phyloP scores from a whole-genome alignment of 2,797 vertebrate species.

The Microcaecilia unicolor region DNA sequence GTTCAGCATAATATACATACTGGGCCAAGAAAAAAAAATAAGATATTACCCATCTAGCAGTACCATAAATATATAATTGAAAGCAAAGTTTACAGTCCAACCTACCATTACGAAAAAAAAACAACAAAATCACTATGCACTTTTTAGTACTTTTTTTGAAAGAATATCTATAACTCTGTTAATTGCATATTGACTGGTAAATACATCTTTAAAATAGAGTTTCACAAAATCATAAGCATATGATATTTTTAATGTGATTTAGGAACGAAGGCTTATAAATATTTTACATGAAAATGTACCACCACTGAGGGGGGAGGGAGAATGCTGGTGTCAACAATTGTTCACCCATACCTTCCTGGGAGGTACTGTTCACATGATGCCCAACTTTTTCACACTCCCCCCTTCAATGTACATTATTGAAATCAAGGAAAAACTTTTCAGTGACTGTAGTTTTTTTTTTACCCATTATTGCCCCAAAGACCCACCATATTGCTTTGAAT shows the following conservation, averaged over 20 bases:
- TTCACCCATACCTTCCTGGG: constrained; percentile 28
- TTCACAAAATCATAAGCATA: constrained; percentile 50
- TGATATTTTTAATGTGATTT: constrained; percentile 29
- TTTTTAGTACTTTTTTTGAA: constrained; percentile 42
- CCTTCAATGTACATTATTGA: constrained; percentile 4
- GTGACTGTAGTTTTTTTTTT: constrained; percentile 29
- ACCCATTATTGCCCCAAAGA: constrained; percentile 42
- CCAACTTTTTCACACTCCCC: constrained; percentile 30
- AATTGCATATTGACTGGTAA: constrained; percentile 56
- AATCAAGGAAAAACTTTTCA: constrained; percentile 30
- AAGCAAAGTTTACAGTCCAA: constrained; percentile 60
- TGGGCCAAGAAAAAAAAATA: constrained; percentile 35
- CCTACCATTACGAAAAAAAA: constrained; percentile 30
- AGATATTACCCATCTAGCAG: constrained; percentile 48
- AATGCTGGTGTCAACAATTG: constrained; percentile 47
- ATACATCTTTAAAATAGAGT: constrained; percentile 59
- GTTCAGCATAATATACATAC: constrained; percentile 58
- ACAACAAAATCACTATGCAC: constrained; percentile 33
- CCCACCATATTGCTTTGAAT: constrained; percentile 46
- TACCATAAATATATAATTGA: constrained; percentile 64
- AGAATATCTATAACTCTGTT: constrained; percentile 54
- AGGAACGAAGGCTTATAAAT: constrained; percentile 47
- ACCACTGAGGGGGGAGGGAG: constrained; percentile 25
- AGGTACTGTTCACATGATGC: constrained; percentile 36
- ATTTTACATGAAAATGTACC: constrained; percentile 48